Evolutionary conservation across 2,797 vertebrate species (phyloP), one percentile per base, ranked within the genome.

Genomic region (Bradypus variegatus): DNA sequence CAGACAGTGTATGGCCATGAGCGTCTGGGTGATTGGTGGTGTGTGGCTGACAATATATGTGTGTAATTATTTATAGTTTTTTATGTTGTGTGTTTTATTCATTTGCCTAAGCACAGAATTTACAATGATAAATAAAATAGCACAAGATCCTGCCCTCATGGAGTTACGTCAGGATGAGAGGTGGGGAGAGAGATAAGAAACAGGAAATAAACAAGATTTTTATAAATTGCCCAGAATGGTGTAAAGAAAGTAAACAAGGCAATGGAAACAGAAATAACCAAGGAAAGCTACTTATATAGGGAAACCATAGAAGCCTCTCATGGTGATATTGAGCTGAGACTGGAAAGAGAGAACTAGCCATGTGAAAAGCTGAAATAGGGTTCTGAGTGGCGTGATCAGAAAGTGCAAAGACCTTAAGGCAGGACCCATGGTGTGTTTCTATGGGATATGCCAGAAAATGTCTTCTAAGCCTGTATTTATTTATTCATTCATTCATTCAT

Each of bases 11-110:
- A 62, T 41, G 41, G 27, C 50, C 41, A 6, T 79, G 53, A 25
- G 33, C 89, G 38, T 92, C 80, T 90, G 62, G 64, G 62, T 85
- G 70, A 41, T 48, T 60, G 76, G 77, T 12, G 67, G 18, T 77
- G 25, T 88, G 65, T 29, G 19, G 11, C 38, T 77, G 25, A 88
- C 62, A 45, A 64, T 69, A 53, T 27, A 18, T 81, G 80, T 94
- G 70, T 89, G 29, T 93, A 91, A 94, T 93, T 91, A 69, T 85
- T 80, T 92, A 16, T 72, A 73, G 27, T 13, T 53, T 67, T 91
- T 19, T 77, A 15, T 13, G 21, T 76, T 85, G 4, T 70, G 58
- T 77, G 55, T 84, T 62, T 94, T 78, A 91, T 86, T 87, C 69
- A 87, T 79, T 91, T 87, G 45, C 78, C 60, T 82, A 87, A 73